Evolutionary conservation across 2,113 vertebrate genomes (phyloP), one percentile per base, ranked within the genome.

Genomic region (Stigmatopora argus): DNA sequence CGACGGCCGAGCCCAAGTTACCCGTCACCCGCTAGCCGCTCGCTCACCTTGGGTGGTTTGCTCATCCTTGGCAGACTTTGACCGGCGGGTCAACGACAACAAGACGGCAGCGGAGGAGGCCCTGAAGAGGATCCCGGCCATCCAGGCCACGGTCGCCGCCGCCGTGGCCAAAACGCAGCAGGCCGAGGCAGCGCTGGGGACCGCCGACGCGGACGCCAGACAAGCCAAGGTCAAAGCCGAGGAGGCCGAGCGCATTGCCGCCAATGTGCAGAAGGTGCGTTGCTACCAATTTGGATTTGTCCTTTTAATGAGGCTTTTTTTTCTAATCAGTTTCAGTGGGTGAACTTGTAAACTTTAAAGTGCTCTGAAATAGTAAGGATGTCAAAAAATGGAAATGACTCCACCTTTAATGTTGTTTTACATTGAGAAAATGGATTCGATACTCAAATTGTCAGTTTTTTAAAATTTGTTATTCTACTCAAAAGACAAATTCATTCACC

Each of bases 31-130:
- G 7, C 7, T 7, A 41, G 7, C 3, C 1, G 9, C 26, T 55
- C 11, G 7, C 38, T 41, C 5, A 41, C 38, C 17, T 9, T 21
- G 11, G 31, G 14, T 21, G 31, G 51, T 64, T 10, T 23, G 51
- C 8, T 47, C 47, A 19, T 49, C 21, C 15, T 18, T 7, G 13
- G 23, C 75, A 99, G 97, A 98, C 78, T 99, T 99, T 0, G 96
- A 99, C 71, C 92, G 76, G 74, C 84, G 96, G 0, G 97, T 99
- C 60, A 98, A 97, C 0, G 96, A 98, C 75, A 99, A 99, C 83
- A 99, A 98, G 86, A 99, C 97, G 0, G 96, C 97, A 0, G 97
- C 97, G 0, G 95, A 98, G 77, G 95, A 96, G 1, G 97, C 97
- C 0, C 79, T 99, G 71, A 93, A 86, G 75, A 94, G 89, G 74